A percentile compares a stretch with the other conserved stretches of the same genome.
These are phyloP conservation scores for Lasioglossum calceatum DNA, from an alignment of 2,888 invertebrate genomes.

Conservation along the genomic window DNA sequence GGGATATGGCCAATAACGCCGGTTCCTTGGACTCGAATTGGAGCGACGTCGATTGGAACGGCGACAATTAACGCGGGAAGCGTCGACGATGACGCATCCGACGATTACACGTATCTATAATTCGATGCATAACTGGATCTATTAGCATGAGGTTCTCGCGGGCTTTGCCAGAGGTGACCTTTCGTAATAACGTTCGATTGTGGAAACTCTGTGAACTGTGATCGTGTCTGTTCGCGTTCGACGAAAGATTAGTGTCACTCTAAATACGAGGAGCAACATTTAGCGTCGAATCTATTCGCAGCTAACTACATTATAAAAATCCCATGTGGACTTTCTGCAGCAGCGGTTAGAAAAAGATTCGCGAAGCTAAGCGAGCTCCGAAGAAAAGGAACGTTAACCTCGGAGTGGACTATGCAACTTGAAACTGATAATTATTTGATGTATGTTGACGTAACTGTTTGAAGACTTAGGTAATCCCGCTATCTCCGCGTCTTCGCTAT, in stretches of 20 bases:
- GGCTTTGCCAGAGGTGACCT: conserved; percentile 2
- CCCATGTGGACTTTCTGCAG: not conserved
- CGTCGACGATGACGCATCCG: not conserved
- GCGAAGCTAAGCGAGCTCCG: not conserved
- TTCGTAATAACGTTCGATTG: not conserved
- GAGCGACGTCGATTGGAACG: not conserved
- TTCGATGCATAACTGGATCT: conserved; percentile 17
- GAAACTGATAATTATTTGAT: conserved; percentile 11
- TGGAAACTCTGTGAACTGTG: not conserved
- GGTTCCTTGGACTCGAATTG: not conserved
- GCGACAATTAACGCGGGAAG: not conserved
- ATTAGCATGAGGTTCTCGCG: conserved; percentile 2
- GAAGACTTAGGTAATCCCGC: conserved; percentile 4
- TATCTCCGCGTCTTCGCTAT: not conserved
- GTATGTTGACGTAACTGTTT: conserved; percentile 11
- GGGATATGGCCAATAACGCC: not conserved
- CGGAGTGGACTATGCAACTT: not conserved
- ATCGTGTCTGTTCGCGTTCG: not conserved
- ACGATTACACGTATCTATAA: conserved; percentile 12
- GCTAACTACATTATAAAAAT: not conserved
- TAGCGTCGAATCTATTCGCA: not conserved
- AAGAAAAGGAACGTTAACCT: not conserved
- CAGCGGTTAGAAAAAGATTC: not conserved
- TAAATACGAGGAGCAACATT: not conserved
- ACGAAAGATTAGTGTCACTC: not conserved